Evolutionary conservation across 1,140 invertebrate species (phyloP).

Genomic region (Tyrophagus putrescentiae): DNA sequence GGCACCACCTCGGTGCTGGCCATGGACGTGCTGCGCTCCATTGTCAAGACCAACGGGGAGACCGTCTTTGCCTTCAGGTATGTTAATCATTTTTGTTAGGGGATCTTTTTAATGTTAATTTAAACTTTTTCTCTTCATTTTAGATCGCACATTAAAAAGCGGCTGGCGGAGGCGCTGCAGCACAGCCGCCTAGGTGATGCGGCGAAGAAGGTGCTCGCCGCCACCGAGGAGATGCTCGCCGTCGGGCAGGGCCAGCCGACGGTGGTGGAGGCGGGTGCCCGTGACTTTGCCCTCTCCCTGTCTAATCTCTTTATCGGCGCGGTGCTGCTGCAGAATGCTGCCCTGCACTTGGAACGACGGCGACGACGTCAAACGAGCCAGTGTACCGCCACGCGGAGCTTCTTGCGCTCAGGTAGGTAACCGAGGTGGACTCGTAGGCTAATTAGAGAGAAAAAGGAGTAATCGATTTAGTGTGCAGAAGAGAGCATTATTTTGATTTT

Average conservation of each 20-base stretch:
- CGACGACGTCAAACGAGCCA: not conserved
- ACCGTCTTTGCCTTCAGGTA: constrained; percentile 32
- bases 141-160: constrained; percentile 3
- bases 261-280: constrained; percentile 33
- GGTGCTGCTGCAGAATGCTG: not conserved
- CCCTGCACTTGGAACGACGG: not conserved
- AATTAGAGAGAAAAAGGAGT: not conserved
- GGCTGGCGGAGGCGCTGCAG: not conserved
- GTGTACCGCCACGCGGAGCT: not conserved
- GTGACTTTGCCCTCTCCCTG: constrained; percentile 38
- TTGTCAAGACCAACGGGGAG: constrained; percentile 38
- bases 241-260: constrained; percentile 29
- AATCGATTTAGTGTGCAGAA: not conserved
- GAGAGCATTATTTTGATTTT: not conserved
- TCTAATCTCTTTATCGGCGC: constrained; percentile 35
- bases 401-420: not conserved
- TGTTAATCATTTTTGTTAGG: no score
- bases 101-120: not conserved
- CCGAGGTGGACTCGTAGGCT: not conserved
- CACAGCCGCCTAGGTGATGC: not conserved
- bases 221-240: constrained; percentile 25
- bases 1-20: constrained; percentile 47
- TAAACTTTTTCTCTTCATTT: not conserved
- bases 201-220: not conserved
- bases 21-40: constrained; percentile 43